Conservation (phyloP, 1,140 invertebrate species). For the Bombus consobrinus region DNA sequence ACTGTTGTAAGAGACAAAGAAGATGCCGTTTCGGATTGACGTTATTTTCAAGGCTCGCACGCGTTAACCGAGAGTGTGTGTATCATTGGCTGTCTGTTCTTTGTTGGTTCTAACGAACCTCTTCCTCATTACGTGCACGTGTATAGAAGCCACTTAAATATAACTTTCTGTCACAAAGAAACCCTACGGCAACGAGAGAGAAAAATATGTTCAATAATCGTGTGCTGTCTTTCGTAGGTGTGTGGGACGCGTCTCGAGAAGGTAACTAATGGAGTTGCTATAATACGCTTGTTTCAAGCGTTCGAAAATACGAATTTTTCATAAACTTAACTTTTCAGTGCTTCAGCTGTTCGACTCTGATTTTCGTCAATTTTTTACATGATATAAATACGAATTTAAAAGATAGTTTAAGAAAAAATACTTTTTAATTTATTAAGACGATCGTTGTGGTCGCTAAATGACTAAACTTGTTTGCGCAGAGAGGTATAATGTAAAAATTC, state of each 20-base stretch:
- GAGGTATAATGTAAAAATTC: too few relatives aligned
- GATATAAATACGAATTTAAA: too few relatives aligned
- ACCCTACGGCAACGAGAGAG: background rate
- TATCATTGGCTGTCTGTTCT: conserved; percentile 26
- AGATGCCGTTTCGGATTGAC: conserved; percentile 26
- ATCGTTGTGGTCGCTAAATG: too few relatives aligned
- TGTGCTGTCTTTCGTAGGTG: background rate
- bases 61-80: background rate
- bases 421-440: too few relatives aligned
- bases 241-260: background rate
- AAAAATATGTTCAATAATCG: conserved; percentile 15
- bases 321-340: too few relatives aligned
- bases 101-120: conserved; percentile 46
- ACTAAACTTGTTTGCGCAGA: too few relatives aligned
- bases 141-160: conserved; percentile 45
- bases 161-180: conserved; percentile 38
- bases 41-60: conserved; percentile 14
- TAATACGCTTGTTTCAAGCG: too few relatives aligned
- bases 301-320: background rate
- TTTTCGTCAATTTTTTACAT: too few relatives aligned
- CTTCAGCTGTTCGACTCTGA: too few relatives aligned
- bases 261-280: background rate
- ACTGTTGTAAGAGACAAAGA: background rate
- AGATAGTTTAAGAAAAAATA: too few relatives aligned
- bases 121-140: conserved; percentile 48